Evolutionary conservation across 2,888 invertebrate species (phyloP), one percentile per base, ranked within the genome.

Genomic region (Cephus nigrinus): DNA sequence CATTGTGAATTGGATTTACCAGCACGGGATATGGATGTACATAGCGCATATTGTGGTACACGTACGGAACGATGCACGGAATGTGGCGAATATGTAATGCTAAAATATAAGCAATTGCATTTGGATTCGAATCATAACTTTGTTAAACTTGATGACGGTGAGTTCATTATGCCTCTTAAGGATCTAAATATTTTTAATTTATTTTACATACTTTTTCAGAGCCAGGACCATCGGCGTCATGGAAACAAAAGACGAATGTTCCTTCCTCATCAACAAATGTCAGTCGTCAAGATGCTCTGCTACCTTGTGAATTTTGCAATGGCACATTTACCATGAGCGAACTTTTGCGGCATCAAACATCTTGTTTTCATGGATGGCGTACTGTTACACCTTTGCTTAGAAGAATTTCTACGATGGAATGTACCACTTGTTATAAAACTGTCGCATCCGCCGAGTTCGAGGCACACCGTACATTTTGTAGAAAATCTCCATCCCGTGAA

Each of bases 21-120:
- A 0, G 93, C 94, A 1, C 90, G 92, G 78, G 94, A 94, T 23
- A 89, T 95, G 82, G 93, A 93, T 0, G 92, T 93, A 0, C 96
- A 96, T 90, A 93, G 94, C 88, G 93, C 93, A 77, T 95, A 95
- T 91, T 96, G 96, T 92, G 96, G 96, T 1, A 93, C 94, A 74
- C 93, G 96, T 82, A 96, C 96, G 0, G 94, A 96, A 87, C 93
- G 93, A 84, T 96, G 96, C 89, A 88, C 92, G 3, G 94, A 94
- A 69, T 96, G 96, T 90, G 93, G 93, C 36, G 94, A 95, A 91
- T 94, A 94, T 87, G 94, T 96, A 80, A 95, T 95, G 95, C 93
- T 94, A 87, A 95, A 95, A 88, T 94, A 95, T 90, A 93, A 93
- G 55, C 93, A 94, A 87, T 89, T 94, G 82, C 95, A 95, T 83